Conservation (phyloP, 2,888 invertebrate species). For the Noctuana brunneofusca region DNA sequence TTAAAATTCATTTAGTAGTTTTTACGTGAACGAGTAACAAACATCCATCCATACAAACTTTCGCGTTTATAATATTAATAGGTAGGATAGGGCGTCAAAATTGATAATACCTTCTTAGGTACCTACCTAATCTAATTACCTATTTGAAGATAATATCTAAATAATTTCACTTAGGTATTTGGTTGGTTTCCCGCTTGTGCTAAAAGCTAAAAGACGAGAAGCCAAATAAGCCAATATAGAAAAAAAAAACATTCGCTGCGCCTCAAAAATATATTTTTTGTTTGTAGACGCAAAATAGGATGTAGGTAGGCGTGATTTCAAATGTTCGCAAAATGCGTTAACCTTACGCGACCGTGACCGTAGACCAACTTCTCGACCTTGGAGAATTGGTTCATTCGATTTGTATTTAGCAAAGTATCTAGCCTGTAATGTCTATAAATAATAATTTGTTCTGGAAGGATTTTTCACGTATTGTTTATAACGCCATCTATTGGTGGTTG, state of each 20-base stretch:
- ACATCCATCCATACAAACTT: no score
- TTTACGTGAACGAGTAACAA: no score
- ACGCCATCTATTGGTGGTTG: constrained; percentile 25
- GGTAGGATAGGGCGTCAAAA: no score
- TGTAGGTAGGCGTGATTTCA: background rate
- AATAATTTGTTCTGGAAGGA: background rate
- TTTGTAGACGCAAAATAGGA: background rate
- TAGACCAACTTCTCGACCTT: background rate
- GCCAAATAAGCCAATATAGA: no score
- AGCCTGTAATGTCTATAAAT: background rate
- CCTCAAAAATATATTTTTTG: background rate
- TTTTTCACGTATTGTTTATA: background rate
- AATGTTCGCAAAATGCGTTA: background rate
- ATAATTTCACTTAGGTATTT: no score
- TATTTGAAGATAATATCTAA: no score
- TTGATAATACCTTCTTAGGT: no score
- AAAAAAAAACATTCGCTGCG: background rate
- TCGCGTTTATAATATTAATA: no score
- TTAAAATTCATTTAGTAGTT: no score
- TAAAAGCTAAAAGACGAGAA: no score
- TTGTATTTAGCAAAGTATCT: background rate
- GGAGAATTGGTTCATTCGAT: background rate
- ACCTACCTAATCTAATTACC: no score
- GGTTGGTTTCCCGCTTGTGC: no score
- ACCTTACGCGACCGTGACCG: constrained; percentile 6